phyloP scores from a whole-genome alignment of 2,113 vertebrate genomes.

The Buteo buteo region DNA sequence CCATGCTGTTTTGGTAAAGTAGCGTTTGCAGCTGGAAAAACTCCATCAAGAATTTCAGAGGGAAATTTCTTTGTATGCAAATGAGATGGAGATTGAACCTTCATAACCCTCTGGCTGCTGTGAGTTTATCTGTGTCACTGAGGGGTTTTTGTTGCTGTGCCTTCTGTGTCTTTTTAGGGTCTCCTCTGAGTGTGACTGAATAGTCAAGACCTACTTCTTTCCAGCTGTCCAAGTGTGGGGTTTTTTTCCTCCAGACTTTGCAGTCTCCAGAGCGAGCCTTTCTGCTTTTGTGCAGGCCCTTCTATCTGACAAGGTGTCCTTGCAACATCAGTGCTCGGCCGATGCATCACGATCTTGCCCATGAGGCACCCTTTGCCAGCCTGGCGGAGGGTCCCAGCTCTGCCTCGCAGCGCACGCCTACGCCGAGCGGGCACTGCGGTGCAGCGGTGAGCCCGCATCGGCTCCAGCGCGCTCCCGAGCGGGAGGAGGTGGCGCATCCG shows the following conservation, averaged over 20 bases:
- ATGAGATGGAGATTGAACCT: background rate
- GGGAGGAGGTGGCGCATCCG: background rate
- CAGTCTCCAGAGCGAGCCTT: background rate
- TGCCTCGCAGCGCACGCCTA: background rate
- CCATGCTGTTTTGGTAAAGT: background rate
- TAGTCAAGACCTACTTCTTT: background rate
- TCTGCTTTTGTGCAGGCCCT: background rate
- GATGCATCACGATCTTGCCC: background rate
- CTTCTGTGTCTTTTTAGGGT: background rate
- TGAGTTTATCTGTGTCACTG: background rate
- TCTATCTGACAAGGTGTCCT: accelerated
- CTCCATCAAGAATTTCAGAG: background rate
- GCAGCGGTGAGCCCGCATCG: accelerated
- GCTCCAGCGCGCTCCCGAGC: accelerated
- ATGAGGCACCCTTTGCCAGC: too few relatives aligned
- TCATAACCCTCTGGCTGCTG: too few relatives aligned
- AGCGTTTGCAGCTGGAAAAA: background rate
- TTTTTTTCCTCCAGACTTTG: background rate
- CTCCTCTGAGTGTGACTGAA: background rate
- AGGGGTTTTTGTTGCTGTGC: background rate
- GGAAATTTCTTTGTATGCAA: background rate
- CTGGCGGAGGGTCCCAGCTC: background rate
- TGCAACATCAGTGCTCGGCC: accelerated
- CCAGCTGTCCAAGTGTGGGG: too few relatives aligned
- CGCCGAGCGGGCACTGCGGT: accelerated